A percentile compares a stretch with the other conserved stretches of the same genome.
Conservation (phyloP, 2,888 invertebrate genomes). For the Labia minor region DNA sequence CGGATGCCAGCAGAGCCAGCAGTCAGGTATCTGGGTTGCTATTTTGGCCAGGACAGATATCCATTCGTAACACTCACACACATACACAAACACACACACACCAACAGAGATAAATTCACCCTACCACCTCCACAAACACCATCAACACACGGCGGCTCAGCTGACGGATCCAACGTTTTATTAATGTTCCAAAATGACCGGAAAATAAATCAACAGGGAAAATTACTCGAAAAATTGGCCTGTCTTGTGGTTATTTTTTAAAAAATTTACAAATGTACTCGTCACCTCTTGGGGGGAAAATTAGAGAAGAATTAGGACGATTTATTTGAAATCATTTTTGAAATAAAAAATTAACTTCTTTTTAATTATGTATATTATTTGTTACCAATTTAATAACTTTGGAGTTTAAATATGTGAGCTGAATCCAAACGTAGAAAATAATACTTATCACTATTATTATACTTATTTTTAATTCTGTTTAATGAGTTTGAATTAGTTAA, state of each 20-base stretch:
- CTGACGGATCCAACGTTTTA: constrained; percentile 1
- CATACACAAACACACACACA: neutral
- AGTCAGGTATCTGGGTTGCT: constrained; percentile 13
- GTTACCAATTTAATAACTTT: too few relatives aligned
- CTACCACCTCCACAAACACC: neutral
- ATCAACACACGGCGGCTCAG: neutral
- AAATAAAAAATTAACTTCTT: too few relatives aligned
- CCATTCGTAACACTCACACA: neutral
- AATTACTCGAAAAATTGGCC: neutral
- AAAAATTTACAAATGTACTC: too few relatives aligned
- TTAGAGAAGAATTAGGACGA: too few relatives aligned
- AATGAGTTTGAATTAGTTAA: too few relatives aligned
- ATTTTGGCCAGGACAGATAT: neutral
- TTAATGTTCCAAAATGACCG: constrained; percentile 8
- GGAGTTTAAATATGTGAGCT: too few relatives aligned
- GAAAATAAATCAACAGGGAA: neutral
- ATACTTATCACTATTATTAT: too few relatives aligned
- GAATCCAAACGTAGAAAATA: too few relatives aligned
- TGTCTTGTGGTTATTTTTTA: neutral
- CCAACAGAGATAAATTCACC: neutral
- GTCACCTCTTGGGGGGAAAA: too few relatives aligned
- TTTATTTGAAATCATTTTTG: too few relatives aligned
- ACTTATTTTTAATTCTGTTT: too few relatives aligned
- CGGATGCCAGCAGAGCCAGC: neutral
- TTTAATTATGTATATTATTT: too few relatives aligned